phyloP scores from a whole-genome alignment of 2,797 vertebrate species.

The Coregonus sp. region DNA sequence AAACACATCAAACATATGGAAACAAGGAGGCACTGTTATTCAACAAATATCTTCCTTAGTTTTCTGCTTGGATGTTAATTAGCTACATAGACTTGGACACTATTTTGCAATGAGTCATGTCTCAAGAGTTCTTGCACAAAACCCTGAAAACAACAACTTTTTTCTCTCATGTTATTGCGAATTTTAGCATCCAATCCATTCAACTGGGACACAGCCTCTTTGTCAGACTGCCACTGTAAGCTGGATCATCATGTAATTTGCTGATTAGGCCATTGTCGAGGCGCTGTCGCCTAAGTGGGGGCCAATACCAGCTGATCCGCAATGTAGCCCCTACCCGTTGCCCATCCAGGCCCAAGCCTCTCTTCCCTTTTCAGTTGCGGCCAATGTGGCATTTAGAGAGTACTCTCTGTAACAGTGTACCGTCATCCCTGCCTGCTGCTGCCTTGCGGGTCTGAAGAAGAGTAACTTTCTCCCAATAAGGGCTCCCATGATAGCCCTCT shows the following conservation, averaged over 20 bases:
- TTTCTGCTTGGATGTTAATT: slow-evolving; percentile 55
- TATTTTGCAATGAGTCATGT: slow-evolving; percentile 37
- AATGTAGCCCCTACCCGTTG: slow-evolving; percentile 27
- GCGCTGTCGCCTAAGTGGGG: slow-evolving; percentile 41
- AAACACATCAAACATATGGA: no score
- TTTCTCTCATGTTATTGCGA: background rate
- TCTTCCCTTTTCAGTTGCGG: slow-evolving; percentile 52
- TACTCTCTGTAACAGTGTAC: slow-evolving; percentile 43
- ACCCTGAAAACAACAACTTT: background rate
- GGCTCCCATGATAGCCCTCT: slow-evolving; percentile 61
- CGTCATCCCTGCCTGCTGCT: slow-evolving; percentile 48
- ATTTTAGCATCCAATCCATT: no score
- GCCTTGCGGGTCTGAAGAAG: slow-evolving; percentile 59
- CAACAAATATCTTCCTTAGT: slow-evolving; percentile 22
- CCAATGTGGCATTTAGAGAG: slow-evolving; percentile 57
- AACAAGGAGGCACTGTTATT: slow-evolving; percentile 27
- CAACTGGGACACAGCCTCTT: slow-evolving; percentile 44
- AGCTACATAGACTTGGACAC: slow-evolving; percentile 38
- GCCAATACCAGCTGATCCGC: slow-evolving; percentile 35
- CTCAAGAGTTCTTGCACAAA: slow-evolving; percentile 12
- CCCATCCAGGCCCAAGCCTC: slow-evolving; percentile 31
- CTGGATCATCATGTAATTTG: slow-evolving; percentile 70
- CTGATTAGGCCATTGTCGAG: slow-evolving; percentile 67
- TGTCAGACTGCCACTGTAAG: slow-evolving; percentile 53
- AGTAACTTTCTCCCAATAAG: slow-evolving; percentile 71